Conservation (phyloP, 2,113 vertebrate species). For the Siniperca chuatsi region DNA sequence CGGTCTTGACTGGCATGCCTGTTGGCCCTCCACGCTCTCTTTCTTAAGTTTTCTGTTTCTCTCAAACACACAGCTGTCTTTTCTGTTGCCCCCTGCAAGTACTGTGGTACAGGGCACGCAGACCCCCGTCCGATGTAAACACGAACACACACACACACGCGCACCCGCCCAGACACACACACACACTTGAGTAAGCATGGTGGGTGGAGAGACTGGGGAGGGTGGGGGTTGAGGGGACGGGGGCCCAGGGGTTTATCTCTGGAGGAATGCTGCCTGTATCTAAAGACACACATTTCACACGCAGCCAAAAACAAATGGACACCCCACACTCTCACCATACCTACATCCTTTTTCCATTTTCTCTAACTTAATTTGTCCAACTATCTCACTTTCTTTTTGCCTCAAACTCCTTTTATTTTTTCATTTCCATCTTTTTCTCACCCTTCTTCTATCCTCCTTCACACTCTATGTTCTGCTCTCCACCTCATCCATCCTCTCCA, state of each 20-base stretch:
- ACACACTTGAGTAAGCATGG: slow-evolving; percentile 79
- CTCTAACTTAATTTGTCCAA: slow-evolving; percentile 1
- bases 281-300: slow-evolving; percentile 80
- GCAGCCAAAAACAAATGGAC: slow-evolving; percentile 62
- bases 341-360: slow-evolving; percentile 15
- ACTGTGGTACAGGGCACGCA: slow-evolving; percentile 66
- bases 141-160: slow-evolving; percentile 49
- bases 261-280: slow-evolving; percentile 84
- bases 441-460: slow-evolving; percentile 18
- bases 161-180: slow-evolving; percentile 21
- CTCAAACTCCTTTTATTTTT: neutral
- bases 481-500: slow-evolving; percentile 36
- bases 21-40: slow-evolving; percentile 74
- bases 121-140: slow-evolving; percentile 75
- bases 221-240: slow-evolving; percentile 66
- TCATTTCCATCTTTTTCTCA: neutral
- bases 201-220: slow-evolving; percentile 76
- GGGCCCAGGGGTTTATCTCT: slow-evolving; percentile 84
- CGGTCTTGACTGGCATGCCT: slow-evolving; percentile 85
- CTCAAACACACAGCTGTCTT: slow-evolving; percentile 75
- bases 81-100: slow-evolving; percentile 76
- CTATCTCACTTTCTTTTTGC: neutral
- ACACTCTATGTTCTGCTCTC: slow-evolving; percentile 40
- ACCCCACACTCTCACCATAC: slow-evolving; percentile 18
- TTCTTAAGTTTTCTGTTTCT: slow-evolving; percentile 68